Evolutionary conservation across 2,888 invertebrate genomes (phyloP).

Genomic region (Ectropis crepuscularia): DNA sequence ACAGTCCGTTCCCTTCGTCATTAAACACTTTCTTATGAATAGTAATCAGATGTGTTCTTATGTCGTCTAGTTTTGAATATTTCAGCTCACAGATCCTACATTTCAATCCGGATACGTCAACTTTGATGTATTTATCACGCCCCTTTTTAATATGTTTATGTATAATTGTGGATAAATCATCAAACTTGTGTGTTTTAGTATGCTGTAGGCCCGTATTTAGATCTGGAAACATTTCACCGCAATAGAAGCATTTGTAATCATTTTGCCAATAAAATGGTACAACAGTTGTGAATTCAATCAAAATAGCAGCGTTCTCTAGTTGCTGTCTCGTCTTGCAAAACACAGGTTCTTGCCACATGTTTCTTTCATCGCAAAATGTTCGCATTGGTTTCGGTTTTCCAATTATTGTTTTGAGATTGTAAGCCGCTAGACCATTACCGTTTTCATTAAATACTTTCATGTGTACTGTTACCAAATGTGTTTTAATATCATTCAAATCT

Average conservation of each 20-base stretch:
- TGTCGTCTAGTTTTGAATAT: slow-evolving; percentile 67
- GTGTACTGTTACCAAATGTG: slow-evolving; percentile 62
- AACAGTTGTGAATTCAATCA: slow-evolving; percentile 60
- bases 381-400: slow-evolving; percentile 46
- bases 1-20: slow-evolving; percentile 70
- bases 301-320: slow-evolving; percentile 60
- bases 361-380: too few species aligned
- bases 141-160: slow-evolving; percentile 64
- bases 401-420: slow-evolving; percentile 62
- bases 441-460: slow-evolving; percentile 75
- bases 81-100: slow-evolving; percentile 71
- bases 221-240: slow-evolving; percentile 73
- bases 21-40: slow-evolving; percentile 72
- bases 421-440: slow-evolving; percentile 76
- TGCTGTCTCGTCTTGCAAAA: slow-evolving; percentile 70
- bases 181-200: slow-evolving; percentile 57
- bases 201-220: slow-evolving; percentile 68
- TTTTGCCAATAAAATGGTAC: slow-evolving; percentile 66
- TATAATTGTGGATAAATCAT: slow-evolving; percentile 65
- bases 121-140: slow-evolving; percentile 67
- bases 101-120: slow-evolving; percentile 70
- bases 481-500: slow-evolving; percentile 69
- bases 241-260: slow-evolving; percentile 79
- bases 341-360: slow-evolving; percentile 31
- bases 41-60: slow-evolving; percentile 61